These are phyloP conservation scores for Phalacrocorax aristotelis DNA, from an alignment of 2,113 vertebrate genomes.

Conservation along the genomic window DNA sequence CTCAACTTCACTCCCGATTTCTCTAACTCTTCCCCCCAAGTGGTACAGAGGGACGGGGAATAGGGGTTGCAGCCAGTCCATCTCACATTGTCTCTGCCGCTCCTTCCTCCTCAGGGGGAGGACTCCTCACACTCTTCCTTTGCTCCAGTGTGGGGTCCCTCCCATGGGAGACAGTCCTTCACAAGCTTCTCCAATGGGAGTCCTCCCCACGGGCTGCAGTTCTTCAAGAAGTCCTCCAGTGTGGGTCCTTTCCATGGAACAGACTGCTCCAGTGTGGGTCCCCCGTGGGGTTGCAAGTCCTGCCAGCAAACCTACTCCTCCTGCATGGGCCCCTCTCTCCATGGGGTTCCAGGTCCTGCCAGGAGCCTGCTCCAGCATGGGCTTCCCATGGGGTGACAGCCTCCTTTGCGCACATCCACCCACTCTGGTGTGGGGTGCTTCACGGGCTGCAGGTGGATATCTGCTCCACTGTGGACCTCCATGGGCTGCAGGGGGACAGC, in stretches of 20 bases:
- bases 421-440: rapidly evolving
- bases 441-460: rapidly evolving
- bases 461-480: neutral
- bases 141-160: no score
- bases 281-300: neutral
- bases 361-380: neutral
- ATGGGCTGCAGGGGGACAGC: neutral
- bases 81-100: no score
- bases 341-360: neutral
- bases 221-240: neutral
- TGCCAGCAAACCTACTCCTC: neutral
- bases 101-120: no score
- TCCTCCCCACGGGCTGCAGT: neutral
- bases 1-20: neutral
- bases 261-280: rapidly evolving
- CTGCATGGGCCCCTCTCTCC: no score
- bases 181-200: neutral
- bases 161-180: neutral
- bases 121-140: no score
- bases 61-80: neutral
- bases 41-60: rapidly evolving
- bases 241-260: neutral
- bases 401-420: neutral
- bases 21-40: rapidly evolving
- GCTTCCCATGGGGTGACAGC: neutral